A percentile compares a stretch with the other conserved stretches of the same genome.
Evolutionary conservation across 1,140 invertebrate genomes (phyloP).

Genomic region (Drosophila nasuta): DNA sequence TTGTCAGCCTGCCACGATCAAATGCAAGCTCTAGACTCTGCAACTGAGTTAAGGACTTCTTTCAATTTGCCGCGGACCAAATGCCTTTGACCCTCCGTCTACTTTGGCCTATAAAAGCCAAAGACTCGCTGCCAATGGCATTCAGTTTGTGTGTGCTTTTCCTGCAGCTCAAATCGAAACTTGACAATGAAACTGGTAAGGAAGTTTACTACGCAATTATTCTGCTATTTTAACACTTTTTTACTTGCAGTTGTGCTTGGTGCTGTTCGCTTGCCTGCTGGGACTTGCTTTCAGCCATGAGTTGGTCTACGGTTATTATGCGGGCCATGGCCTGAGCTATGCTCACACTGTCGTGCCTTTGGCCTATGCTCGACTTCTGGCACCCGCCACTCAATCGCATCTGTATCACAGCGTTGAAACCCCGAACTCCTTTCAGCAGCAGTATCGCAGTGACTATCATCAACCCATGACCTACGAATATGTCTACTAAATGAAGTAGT

Average conservation of each 20-base stretch:
- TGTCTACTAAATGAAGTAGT: too few species aligned
- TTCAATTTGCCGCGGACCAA: constrained; percentile 52
- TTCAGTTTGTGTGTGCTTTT: constrained; percentile 51
- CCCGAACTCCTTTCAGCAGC: constrained; percentile 75
- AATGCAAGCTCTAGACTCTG: background rate
- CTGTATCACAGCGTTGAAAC: constrained; percentile 76
- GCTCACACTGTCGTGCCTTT: constrained; percentile 43
- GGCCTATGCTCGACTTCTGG: constrained; percentile 68
- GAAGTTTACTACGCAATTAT: background rate
- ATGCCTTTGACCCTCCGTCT: constrained; percentile 59
- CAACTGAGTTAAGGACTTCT: constrained; percentile 66
- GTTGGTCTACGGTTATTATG: constrained; percentile 59
- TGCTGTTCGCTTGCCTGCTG: constrained; percentile 57
- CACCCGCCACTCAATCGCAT: constrained; percentile 61
- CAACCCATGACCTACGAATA: constrained; percentile 77
- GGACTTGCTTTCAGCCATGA: constrained; percentile 56
- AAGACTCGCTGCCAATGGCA: background rate
- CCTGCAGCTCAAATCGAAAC: constrained; percentile 6
- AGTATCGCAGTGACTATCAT: constrained; percentile 77
- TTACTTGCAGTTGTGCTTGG: constrained; percentile 43
- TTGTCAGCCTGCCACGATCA: constrained; percentile 24
- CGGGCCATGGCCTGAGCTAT: constrained; percentile 22
- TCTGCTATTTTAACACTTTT: background rate
- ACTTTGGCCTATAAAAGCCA: constrained; percentile 66
- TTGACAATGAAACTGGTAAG: constrained; percentile 71